A percentile compares a stretch with the other conserved stretches of the same genome.
Evolutionary conservation across 2,113 vertebrate genomes (phyloP).

Genomic region (Raphicerus campestris): DNA sequence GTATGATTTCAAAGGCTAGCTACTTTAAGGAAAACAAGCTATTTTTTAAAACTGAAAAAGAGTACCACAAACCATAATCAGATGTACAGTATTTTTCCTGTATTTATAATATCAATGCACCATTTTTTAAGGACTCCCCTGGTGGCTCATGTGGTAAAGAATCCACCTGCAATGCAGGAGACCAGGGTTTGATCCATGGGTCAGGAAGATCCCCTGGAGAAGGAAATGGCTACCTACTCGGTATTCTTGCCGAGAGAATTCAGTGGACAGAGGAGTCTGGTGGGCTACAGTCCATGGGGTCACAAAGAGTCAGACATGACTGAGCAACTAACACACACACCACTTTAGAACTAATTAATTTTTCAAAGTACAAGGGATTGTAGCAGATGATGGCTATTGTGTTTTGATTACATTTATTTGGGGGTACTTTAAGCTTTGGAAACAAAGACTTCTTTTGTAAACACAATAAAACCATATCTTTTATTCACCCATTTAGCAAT

Average conservation of each 20-base stretch:
- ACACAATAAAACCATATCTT: not conserved
- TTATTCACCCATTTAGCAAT: not conserved
- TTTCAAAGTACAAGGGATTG: constrained; percentile 61
- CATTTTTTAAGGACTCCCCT: constrained; percentile 43
- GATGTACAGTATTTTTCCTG: constrained; percentile 53
- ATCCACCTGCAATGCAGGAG: not conserved
- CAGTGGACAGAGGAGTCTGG: not conserved
- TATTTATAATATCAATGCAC: constrained; percentile 52
- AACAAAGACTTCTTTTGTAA: constrained; percentile 46
- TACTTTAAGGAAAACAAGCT: constrained; percentile 56
- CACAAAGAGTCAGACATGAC: not conserved
- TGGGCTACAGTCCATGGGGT: not conserved
- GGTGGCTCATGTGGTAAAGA: no score
- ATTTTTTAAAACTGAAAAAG: constrained; percentile 58
- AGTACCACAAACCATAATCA: constrained; percentile 58
- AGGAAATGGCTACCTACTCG: not conserved
- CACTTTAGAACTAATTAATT: constrained; percentile 70
- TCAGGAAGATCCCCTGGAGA: not conserved
- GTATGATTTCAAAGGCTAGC: constrained; percentile 75
- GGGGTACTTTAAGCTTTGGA: not conserved
- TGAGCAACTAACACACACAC: not conserved
- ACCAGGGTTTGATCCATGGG: not conserved
- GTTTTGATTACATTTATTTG: constrained; percentile 35
- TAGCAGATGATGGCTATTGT: not conserved
- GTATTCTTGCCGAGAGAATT: not conserved